A percentile compares a stretch with the other conserved stretches of the same genome.
Evolutionary conservation across 2,113 vertebrate genomes (phyloP).

Genomic region (Acanthisitta chloris): DNA sequence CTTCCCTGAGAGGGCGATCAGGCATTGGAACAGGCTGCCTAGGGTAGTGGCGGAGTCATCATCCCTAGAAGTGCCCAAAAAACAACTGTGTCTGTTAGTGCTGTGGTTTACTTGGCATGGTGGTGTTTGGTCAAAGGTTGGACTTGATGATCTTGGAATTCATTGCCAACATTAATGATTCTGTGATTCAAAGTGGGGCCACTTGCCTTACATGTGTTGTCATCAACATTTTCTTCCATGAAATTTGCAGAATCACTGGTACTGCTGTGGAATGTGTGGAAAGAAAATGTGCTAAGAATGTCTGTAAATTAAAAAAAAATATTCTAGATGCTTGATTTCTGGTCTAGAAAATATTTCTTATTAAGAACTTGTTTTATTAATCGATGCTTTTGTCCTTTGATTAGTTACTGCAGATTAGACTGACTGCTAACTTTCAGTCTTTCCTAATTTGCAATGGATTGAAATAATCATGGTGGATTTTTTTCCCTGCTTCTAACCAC

Average conservation of each 20-base stretch:
- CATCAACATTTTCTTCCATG: background rate
- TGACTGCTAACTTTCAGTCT: background rate
- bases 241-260: background rate
- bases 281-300: background rate
- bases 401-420: background rate
- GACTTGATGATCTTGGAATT: accelerated
- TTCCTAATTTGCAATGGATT: background rate
- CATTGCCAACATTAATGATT: background rate
- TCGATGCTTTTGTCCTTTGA: background rate
- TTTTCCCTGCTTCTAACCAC: background rate
- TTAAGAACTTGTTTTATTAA: background rate
- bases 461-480: background rate
- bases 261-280: accelerated
- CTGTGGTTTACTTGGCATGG: background rate
- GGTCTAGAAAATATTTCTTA: background rate
- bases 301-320: background rate
- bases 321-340: background rate
- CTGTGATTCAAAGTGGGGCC: background rate
- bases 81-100: background rate
- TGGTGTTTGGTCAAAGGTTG: background rate
- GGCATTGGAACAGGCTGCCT: accelerated
- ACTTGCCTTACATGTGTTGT: accelerated
- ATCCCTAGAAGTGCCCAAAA: background rate
- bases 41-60: background rate
- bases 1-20: background rate